phyloP scores from a whole-genome alignment of 2,797 vertebrate species.

The Tinamus major region DNA sequence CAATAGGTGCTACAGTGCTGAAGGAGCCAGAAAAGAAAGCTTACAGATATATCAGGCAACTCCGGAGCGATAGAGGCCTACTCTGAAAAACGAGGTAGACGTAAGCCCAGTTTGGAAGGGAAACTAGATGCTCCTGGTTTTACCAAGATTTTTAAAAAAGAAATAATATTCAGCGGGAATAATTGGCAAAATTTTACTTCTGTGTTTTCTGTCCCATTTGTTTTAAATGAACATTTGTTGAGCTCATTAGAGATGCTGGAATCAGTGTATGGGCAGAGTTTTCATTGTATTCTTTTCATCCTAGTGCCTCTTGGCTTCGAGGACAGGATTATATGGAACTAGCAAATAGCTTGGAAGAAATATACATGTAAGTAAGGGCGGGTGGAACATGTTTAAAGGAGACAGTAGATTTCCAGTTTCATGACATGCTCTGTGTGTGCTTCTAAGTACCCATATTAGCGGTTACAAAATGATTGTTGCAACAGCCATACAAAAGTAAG shows the following conservation, averaged over 20 bases:
- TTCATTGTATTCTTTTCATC: conserved; percentile 60
- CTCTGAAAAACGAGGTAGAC: background rate
- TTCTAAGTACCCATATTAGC: background rate
- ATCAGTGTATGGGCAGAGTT: background rate
- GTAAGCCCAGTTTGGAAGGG: background rate
- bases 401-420: background rate
- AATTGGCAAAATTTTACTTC: background rate
- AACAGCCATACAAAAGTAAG: background rate
- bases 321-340: conserved; percentile 86
- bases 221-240: background rate
- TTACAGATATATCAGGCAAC: background rate
- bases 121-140: background rate
- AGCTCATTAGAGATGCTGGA: background rate
- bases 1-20: background rate
- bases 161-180: background rate
- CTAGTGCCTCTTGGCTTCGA: conserved; percentile 93
- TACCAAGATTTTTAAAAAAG: background rate
- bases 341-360: conserved; percentile 92
- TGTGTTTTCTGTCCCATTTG: background rate
- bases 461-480: background rate
- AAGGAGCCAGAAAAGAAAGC: background rate
- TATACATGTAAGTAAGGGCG: conserved; percentile 89
- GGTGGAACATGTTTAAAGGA: background rate
- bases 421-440: background rate
- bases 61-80: background rate